phyloP scores from a whole-genome alignment of 2,797 vertebrate species.

The Denticeps clupeoides region DNA sequence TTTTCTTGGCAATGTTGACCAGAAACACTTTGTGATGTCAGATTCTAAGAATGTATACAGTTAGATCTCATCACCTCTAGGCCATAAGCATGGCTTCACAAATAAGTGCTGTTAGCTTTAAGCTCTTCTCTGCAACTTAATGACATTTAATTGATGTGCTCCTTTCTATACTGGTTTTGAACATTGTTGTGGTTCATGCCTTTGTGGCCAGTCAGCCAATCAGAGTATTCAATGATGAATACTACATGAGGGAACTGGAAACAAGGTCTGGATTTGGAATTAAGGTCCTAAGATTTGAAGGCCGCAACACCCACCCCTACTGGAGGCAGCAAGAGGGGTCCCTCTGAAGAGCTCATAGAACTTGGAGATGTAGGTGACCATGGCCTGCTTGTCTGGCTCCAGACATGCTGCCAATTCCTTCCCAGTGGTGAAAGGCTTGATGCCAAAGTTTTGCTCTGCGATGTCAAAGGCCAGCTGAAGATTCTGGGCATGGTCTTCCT shows the following conservation, averaged over 20 bases:
- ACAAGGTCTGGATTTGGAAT: too few species aligned
- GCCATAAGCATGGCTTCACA: too few species aligned
- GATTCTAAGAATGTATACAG: constrained; percentile 8
- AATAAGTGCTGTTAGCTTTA: too few species aligned
- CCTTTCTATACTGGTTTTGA: too few species aligned
- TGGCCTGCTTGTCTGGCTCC: constrained; percentile 77
- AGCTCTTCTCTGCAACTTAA: too few species aligned
- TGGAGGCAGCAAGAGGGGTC: constrained; percentile 67
- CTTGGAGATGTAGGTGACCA: constrained; percentile 85
- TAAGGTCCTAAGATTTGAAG: too few species aligned
- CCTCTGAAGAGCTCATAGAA: constrained; percentile 92
- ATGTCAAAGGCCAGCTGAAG: constrained; percentile 85
- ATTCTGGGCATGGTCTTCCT: constrained; percentile 69
- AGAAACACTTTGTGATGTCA: constrained; percentile 10
- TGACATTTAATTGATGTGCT: too few species aligned
- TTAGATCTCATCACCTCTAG: constrained; percentile 8
- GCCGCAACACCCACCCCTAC: constrained; percentile 51
- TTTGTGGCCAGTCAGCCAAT: too few species aligned
- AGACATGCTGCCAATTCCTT: constrained; percentile 61
- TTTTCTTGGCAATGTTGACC: constrained; percentile 7
- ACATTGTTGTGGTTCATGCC: too few species aligned
- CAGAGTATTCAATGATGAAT: too few species aligned
- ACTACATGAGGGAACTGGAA: too few species aligned
- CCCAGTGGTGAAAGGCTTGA: constrained; percentile 68
- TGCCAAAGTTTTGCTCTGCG: constrained; percentile 81